phyloP scores from a whole-genome alignment of 2,113 vertebrate species.

The Thermophis baileyi region DNA sequence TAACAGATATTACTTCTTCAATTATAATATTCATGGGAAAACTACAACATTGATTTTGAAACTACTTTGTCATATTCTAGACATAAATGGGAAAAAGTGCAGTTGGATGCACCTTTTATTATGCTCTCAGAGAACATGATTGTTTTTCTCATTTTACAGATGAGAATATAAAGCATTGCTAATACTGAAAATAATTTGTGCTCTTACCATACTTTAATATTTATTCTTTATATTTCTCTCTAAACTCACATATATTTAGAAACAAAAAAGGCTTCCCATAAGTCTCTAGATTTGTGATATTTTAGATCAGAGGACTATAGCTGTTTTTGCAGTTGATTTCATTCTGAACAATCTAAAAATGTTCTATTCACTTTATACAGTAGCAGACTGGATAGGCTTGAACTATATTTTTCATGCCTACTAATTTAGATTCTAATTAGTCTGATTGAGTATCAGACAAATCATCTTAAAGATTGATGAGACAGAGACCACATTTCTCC shows the following conservation, averaged over 20 bases:
- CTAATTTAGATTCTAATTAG: neutral
- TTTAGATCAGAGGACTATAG: neutral
- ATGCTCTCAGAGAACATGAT: neutral
- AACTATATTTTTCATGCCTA: neutral
- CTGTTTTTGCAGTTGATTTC: neutral
- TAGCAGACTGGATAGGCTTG: neutral
- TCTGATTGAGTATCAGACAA: neutral
- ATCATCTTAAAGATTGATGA: neutral
- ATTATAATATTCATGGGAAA: neutral
- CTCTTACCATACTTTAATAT: neutral
- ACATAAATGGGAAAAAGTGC: neutral
- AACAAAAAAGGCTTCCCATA: neutral
- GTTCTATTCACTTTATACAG: neutral
- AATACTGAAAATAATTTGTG: neutral
- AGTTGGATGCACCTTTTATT: neutral
- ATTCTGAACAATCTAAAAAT: neutral
- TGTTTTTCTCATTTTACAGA: neutral
- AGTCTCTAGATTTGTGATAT: neutral
- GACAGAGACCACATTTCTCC: neutral
- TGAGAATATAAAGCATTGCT: neutral
- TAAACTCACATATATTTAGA: neutral
- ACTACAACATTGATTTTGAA: slow-evolving; percentile 3
- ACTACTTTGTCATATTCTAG: neutral
- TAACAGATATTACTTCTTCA: slow-evolving; percentile 1
- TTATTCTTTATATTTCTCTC: neutral